A percentile compares a stretch with the other conserved stretches of the same genome.
phyloP scores from a whole-genome alignment of 2,113 vertebrate genomes.

The Crocuta crocuta region DNA sequence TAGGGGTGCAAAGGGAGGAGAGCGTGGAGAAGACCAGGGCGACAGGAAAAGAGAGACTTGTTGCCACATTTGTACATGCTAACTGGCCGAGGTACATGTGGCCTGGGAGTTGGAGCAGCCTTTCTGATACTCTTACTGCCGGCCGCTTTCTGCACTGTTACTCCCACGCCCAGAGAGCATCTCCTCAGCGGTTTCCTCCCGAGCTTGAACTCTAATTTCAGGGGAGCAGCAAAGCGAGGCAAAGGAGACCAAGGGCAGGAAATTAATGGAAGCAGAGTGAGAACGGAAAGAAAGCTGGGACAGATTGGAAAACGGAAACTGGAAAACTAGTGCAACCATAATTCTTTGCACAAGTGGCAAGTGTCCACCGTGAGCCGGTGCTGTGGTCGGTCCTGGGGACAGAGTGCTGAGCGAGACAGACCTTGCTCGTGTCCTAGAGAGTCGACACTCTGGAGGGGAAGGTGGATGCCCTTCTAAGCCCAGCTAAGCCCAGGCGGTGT shows the following conservation, averaged over 20 bases:
- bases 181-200: neutral
- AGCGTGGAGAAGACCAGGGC: neutral
- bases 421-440: rapidly evolving
- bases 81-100: neutral
- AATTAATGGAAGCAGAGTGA: neutral
- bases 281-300: neutral
- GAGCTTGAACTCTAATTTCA: neutral
- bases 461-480: neutral
- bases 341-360: neutral
- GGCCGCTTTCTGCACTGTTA: neutral
- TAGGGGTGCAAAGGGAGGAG: neutral
- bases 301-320: neutral
- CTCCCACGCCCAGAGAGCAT: neutral
- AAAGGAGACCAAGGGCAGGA: neutral
- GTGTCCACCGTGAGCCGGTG: neutral
- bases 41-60: neutral
- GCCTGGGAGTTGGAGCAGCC: neutral
- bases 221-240: neutral
- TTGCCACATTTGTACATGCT: neutral
- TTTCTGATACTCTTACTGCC: neutral
- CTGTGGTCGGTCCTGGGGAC: neutral
- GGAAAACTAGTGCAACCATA: neutral
- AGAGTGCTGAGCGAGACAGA: neutral
- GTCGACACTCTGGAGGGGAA: neutral
- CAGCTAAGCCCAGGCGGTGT: neutral